These are phyloP conservation scores for Halichoeres trimaculatus DNA, from an alignment of 2,113 vertebrate genomes.

Conservation along the genomic window DNA sequence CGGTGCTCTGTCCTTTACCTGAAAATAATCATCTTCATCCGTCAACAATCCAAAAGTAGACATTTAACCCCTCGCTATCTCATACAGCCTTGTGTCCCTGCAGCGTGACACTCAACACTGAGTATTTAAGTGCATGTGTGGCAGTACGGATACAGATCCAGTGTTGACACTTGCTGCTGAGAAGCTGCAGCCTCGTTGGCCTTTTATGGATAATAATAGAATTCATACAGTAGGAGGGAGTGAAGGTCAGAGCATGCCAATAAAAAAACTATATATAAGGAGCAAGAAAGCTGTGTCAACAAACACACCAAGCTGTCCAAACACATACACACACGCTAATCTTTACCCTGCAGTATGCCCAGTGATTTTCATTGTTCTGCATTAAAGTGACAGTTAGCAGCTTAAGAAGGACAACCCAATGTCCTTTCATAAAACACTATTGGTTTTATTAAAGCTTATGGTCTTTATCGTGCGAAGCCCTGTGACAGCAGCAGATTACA, in stretches of 20 bases:
- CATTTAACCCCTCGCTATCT: background rate
- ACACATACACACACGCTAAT: constrained; percentile 32
- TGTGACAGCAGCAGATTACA: constrained; percentile 4
- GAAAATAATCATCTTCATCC: background rate
- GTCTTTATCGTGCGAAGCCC: constrained; percentile 7
- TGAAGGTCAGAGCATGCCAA: constrained; percentile 50
- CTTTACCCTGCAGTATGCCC: constrained; percentile 27
- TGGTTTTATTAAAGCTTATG: constrained; percentile 19
- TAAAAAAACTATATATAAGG: constrained; percentile 36
- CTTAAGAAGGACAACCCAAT: constrained; percentile 61
- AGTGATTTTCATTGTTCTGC: constrained; percentile 32
- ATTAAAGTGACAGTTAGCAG: constrained; percentile 62
- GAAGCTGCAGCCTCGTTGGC: constrained; percentile 1
- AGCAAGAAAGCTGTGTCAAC: constrained; percentile 24
- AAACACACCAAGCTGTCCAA: constrained; percentile 30
- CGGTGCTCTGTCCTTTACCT: background rate
- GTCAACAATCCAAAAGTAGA: background rate
- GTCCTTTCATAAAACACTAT: constrained; percentile 35
- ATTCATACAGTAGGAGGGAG: constrained; percentile 19
- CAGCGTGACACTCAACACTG: background rate
- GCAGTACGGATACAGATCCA: constrained; percentile 4
- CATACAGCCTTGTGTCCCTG: background rate
- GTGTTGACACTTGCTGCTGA: background rate
- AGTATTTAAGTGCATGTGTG: background rate
- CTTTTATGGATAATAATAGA: constrained; percentile 47